Evolutionary conservation across 2,797 vertebrate species (phyloP).

Genomic region (Potorous gilbertii): DNA sequence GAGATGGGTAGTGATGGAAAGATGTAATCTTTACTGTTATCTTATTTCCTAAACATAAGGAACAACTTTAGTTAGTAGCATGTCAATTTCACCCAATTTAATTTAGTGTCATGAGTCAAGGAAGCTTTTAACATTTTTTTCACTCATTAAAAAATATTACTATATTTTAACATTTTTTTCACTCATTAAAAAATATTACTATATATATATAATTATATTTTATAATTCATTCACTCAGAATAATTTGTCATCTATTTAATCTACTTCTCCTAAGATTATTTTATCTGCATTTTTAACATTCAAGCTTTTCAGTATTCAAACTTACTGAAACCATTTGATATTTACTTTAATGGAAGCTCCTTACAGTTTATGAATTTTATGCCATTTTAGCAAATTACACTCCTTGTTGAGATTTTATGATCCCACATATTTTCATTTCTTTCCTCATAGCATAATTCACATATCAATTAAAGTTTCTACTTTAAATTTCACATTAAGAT

Average conservation of each 20-base stretch:
- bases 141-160: background rate
- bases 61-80: background rate
- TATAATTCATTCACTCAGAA: background rate
- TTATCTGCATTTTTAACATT: background rate
- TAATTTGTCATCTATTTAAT: background rate
- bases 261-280: background rate
- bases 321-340: background rate
- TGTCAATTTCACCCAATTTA: background rate
- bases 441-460: background rate
- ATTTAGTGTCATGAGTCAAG: background rate
- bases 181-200: background rate
- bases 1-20: background rate
- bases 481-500: background rate
- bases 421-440: background rate
- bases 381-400: background rate
- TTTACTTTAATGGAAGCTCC: background rate
- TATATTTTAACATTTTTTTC: background rate
- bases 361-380: background rate
- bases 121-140: background rate
- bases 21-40: background rate
- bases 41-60: background rate
- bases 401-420: background rate
- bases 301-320: background rate
- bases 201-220: too few species aligned
- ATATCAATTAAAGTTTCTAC: background rate